A percentile compares a stretch with the other conserved stretches of the same genome.
phyloP scores from a whole-genome alignment of 2,888 invertebrate genomes.

The Hemithea aestivaria region DNA sequence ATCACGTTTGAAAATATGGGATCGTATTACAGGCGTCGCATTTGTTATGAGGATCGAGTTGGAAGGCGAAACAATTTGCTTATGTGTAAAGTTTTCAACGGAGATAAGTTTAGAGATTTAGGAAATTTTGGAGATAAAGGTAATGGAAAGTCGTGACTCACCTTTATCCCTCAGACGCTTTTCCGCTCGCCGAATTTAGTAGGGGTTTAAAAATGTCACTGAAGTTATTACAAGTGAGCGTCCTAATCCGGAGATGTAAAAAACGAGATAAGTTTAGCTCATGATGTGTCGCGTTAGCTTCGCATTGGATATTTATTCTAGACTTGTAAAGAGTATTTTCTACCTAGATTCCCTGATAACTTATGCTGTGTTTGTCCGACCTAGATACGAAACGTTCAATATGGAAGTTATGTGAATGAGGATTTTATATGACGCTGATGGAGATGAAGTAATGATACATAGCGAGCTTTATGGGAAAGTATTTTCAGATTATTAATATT shows the following conservation, averaged over 20 bases:
- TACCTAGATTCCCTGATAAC: slow-evolving; percentile 15
- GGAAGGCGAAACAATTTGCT: slow-evolving; percentile 13
- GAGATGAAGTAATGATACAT: neutral
- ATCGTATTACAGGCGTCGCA: slow-evolving; percentile 9
- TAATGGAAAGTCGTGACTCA: slow-evolving; percentile 14
- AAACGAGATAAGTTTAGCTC: slow-evolving; percentile 14
- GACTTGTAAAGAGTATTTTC: slow-evolving; percentile 35
- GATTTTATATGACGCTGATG: slow-evolving; percentile 3
- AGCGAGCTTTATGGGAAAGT: too few relatives aligned
- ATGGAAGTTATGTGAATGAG: slow-evolving; percentile 10
- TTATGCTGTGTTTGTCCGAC: slow-evolving; percentile 12
- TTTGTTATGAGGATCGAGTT: slow-evolving; percentile 9
- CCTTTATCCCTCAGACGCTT: slow-evolving; percentile 12
- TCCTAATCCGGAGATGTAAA: slow-evolving; percentile 17
- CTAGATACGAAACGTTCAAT: slow-evolving; percentile 13
- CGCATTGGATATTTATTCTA: slow-evolving; percentile 35
- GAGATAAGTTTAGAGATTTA: slow-evolving; percentile 10
- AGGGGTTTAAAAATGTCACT: slow-evolving; percentile 16
- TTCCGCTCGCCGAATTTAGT: slow-evolving; percentile 9
- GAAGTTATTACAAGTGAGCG: slow-evolving; percentile 13
- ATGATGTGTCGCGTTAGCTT: slow-evolving; percentile 8
- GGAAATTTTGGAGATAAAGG: slow-evolving; percentile 10
- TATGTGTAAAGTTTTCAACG: slow-evolving; percentile 9
- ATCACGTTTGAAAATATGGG: slow-evolving; percentile 18
- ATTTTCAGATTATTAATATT: too few relatives aligned